Conservation (phyloP, 2,797 vertebrate species). For the Chaetophractus vellerosus region DNA sequence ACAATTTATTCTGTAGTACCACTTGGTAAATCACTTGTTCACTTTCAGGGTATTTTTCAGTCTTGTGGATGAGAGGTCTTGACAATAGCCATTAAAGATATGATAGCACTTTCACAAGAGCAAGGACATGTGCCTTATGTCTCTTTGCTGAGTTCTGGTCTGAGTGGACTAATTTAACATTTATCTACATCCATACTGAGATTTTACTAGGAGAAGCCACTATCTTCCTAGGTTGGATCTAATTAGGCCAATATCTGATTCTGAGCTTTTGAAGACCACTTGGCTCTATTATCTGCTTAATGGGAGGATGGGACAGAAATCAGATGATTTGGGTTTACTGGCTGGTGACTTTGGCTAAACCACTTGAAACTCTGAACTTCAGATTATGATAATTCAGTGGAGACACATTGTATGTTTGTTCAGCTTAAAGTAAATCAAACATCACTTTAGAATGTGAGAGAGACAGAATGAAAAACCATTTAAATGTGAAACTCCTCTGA, state of each 20-base stretch:
- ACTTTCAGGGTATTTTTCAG: constrained; percentile 83
- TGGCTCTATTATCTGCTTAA: constrained; percentile 9
- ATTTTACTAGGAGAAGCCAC: constrained; percentile 52
- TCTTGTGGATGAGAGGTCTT: constrained; percentile 77
- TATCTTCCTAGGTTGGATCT: background rate
- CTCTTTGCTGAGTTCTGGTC: constrained; percentile 76
- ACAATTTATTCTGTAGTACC: constrained; percentile 76
- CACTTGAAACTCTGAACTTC: background rate
- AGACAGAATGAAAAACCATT: background rate
- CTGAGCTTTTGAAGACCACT: background rate
- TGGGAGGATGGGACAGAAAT: background rate
- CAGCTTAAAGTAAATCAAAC: constrained; percentile 54
- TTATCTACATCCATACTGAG: constrained; percentile 45
- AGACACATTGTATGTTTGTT: background rate
- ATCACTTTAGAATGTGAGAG: constrained; percentile 15
- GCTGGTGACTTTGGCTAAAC: constrained; percentile 16
- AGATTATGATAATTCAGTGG: background rate
- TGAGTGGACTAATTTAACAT: constrained; percentile 67
- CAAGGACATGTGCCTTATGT: constrained; percentile 74
- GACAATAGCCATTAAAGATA: constrained; percentile 81
- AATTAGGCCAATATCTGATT: background rate
- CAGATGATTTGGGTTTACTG: background rate
- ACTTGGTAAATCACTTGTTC: constrained; percentile 81
- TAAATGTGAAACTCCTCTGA: constrained; percentile 25
- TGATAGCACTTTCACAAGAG: constrained; percentile 75